Evolutionary conservation across 1,140 invertebrate species (phyloP).

Genomic region (Neoseiulus cucumeris): DNA sequence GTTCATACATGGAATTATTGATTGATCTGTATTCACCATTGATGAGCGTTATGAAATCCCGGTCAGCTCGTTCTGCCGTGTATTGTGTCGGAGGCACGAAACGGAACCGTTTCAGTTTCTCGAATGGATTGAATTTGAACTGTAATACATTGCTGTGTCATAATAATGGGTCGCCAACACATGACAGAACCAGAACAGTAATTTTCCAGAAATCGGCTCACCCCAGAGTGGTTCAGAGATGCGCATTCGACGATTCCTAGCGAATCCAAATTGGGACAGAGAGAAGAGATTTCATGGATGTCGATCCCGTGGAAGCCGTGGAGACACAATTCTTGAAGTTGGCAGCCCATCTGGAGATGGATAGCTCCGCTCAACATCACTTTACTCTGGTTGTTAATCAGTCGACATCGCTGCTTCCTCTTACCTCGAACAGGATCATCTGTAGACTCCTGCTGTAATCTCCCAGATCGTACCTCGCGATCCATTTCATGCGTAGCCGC

Average conservation of each 20-base stretch:
- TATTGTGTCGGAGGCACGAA: background rate
- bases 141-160: too few species aligned
- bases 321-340: background rate
- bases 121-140: background rate
- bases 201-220: background rate
- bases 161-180: too few species aligned
- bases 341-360: background rate
- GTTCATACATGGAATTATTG: background rate
- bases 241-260: background rate
- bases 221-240: background rate
- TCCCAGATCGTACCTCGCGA: background rate
- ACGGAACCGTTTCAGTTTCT: slow-evolving; percentile 2
- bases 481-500: background rate
- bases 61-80: background rate
- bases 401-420: too few species aligned
- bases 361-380: too few species aligned
- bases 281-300: background rate
- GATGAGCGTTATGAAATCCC: background rate
- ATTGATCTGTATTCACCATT: background rate
- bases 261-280: background rate
- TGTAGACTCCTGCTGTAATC: background rate
- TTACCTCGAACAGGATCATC: background rate
- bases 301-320: background rate
- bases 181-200: too few species aligned
- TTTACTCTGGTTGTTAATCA: too few species aligned